Base-by-base conservation (phyloP, 2,888 invertebrate genomes). In the Hymenopus coronatus region DNA sequence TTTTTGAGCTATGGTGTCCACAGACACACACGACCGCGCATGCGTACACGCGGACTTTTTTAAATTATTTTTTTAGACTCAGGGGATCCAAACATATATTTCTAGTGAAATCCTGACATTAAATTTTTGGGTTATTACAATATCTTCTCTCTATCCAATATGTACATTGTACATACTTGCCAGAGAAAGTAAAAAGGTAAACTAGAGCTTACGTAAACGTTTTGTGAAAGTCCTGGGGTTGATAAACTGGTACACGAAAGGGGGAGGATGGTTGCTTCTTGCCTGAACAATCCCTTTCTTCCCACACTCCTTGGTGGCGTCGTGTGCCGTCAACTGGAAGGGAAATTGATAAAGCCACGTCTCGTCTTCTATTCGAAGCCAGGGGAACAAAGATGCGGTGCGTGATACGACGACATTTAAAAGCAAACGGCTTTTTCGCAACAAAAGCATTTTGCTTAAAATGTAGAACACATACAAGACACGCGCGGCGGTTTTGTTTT, bases 241-340 rank as follows among this genome's bases (percentile, higher is more conserved):
- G 54, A 25, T 70, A 25, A 15, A 70, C 54, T 70, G 15, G 40
- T 40, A 40, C 40, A 40, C 40, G 40, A 40, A 33, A 33, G 33
- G 33, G 54, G 2, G 20, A 6, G 54, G 54, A 20, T 15, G 54
- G 54, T 70, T 70, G 20, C 54, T 70, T 70, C 54, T 70, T 70
- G 54, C 82, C 89, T 89, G 83, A 70, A 70, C 54, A 70, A 28
- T 89, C 84, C 82, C 83, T 82, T 84, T 87, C 54, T 70, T 70
- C 20, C 54, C 54, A 70, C 54, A 70, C 54, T 70, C 54, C 54
- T 15, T 70, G 82, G 81, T 54, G 88, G 88, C 87, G 85, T 89
- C 88, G 86, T 90, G 90, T 90, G 89, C 86, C 88, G 54, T 90
- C 90, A 89, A 89, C 89, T 90, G 90, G 90, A 90, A 90, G 87